Evolutionary conservation across 1,140 invertebrate species (phyloP), one percentile per base, ranked within the genome.

Genomic region (Zophobas atratus): DNA sequence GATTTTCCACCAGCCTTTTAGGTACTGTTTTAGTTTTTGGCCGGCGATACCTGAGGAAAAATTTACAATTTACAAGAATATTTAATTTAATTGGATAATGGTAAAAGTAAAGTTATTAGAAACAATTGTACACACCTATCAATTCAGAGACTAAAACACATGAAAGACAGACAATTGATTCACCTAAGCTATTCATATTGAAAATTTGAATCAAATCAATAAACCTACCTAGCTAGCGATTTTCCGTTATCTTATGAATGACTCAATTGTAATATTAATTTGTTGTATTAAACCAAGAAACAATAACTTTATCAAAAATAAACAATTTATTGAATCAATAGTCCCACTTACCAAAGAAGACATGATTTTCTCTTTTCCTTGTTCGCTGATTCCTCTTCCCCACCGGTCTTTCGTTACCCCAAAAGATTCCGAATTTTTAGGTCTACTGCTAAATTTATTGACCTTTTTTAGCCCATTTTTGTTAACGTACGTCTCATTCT

Each of bases 1-100:
- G 32, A 92, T 89, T 81, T 91, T 91, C 84, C 91, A 91, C 93
- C 93, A 94, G 56, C 89, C 89, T 80, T 89, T 89, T 1, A 90
- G 83, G 81, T 92, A 91, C 77, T 90, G 87, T 84, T 91, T 88
- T 75, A 91, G 78, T 87, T 85, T 85, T 73, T 85, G 82, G n/a
- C 81, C 80, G 75, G 82, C 43, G 57, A 84, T 60, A 57, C 81
- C 84, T 86, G 76, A 34, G 79, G 79, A 83, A 48, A 75, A 74
- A 80, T 51, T 20, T 20, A 20, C 20, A 20, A 20, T 20, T 20
- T 20, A 20, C 20, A 20, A 20, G 20, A 20, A 20, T 20, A 20
- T 20, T 20, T 20, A 20, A 20, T 20, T 20, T 20, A 20, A 20
- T 20, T 20, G 20, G 20, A 20, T 20, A 20, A 20, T 20, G 20